Base-by-base conservation (phyloP, 1,140 invertebrate species). In the Hylaeus volcanicus region DNA sequence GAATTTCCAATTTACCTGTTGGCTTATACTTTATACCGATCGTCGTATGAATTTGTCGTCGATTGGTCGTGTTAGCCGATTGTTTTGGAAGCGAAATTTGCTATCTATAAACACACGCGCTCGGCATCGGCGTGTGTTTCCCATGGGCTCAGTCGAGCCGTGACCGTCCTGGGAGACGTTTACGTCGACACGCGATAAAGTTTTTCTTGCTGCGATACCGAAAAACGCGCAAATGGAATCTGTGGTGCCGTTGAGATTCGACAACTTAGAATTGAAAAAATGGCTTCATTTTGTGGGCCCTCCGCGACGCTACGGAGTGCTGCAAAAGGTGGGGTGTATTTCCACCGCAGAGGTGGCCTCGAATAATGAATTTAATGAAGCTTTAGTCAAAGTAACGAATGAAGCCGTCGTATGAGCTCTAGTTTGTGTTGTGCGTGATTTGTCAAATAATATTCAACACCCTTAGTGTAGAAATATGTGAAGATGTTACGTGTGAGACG, bases 281-380 rank as follows among this genome's bases (percentile, higher is more conserved):
- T 85, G 74, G 80, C 80, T 85, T 14, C 48, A 43, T 5, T 26
- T 12, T 1, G 15, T 79, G 11, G 83, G 81, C 26, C 14, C 64
- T 8, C 15, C 43, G 9, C 71, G 66, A 1, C 74, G 83, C n/a
- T 41, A 9, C 12, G 55, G 79, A 41, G 41, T 75, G n/a, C 41
- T 85, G 1, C 48, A 45, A 75, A 82, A 85, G 81, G 83, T 85
- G 72, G n/a, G 45, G 0, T n/a, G 5, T 55, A 2, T 39, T 48
- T 26, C 26, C 26, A 26, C 26, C 26, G 26, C 26, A 26, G 26
- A 26, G 26, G 26, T 26, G 26, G 26, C 26, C 26, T 26, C 26
- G 26, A 26, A 26, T 26, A 26, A 26, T 26, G 26, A 26, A 26
- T 26, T 26, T 26, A 26, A 26, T 0, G 26, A 26, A 26, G 26